Base-by-base conservation (phyloP, 2,797 vertebrate genomes). In the Semaprochilodus insignis region DNA sequence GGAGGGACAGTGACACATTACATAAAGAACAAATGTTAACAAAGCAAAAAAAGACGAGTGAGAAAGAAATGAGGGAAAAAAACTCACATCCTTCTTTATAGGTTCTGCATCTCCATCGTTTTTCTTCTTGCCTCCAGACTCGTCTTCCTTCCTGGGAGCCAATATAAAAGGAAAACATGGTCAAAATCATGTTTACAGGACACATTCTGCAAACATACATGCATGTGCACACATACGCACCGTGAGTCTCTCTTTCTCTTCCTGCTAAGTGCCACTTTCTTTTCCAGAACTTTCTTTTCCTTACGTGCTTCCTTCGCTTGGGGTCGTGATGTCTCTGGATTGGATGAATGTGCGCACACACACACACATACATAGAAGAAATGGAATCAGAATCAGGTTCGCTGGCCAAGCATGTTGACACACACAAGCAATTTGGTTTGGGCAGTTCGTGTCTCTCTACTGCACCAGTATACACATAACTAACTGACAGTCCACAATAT, bases 201-300 rank as follows among this genome's bases (percentile, higher is more conserved):
- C 23, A n/a, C 16, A 48, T 2, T 27, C 1, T 25, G 1, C 15
- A 19, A 19, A 34, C 54, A 70, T 1, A 23, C 4, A 44, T 3
- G 31, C n/a, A 57, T 14, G 10, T 16, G 51, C 21, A 48, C 54
- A 60, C 62, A 23, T 7, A 80, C 84, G 11, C 65, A 99, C 98
- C 97, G 96, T 11, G 95, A 96, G 88, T 97, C 95, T 81, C 96
- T 96, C 86, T 96, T 98, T 88, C 97, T 95, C 93, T 96, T 98
- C 89, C 96, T 96, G 92, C 94, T 99, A 84, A 99, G 91, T 21
- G 98, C 98, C 90, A 99, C 97, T 89, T 99, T 99, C 87, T 99
- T 99, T 91, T 99, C 98, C 90, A 99, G 94, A 91, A 99, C 96
- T 84, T 98, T 98, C 86, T 94, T 94, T 88, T 99, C 97, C 92